phyloP scores from a whole-genome alignment of 2,797 vertebrate species.

The Micromesistius poutassou region DNA sequence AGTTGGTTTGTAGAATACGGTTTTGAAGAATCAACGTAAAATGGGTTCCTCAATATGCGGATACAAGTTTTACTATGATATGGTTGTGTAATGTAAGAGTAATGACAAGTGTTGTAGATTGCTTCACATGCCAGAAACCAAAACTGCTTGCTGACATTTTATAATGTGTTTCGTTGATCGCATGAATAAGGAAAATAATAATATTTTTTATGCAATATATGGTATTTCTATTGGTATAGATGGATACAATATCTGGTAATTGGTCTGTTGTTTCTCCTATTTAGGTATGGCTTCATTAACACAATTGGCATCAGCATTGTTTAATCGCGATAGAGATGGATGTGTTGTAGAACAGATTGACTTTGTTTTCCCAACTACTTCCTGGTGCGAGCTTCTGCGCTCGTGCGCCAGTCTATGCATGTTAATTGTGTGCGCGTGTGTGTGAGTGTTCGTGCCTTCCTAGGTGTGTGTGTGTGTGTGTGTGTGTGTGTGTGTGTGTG shows the following conservation, averaged over 20 bases:
- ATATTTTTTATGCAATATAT: not conserved
- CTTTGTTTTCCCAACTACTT: conserved; percentile 56
- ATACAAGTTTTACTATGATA: not conserved
- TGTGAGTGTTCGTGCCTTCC: conserved; percentile 22
- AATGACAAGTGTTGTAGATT: not conserved
- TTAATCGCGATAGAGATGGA: not conserved
- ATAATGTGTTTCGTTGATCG: not conserved
- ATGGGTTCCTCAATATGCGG: not conserved
- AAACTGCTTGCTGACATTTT: not conserved
- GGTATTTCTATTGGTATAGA: not conserved
- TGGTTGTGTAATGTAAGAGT: no score
- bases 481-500: conserved; percentile 34
- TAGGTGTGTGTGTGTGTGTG: conserved; percentile 27
- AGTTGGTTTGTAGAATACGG: not conserved
- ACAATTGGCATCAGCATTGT: not conserved
- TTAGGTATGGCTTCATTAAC: not conserved
- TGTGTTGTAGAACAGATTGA: conserved; percentile 33
- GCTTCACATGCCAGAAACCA: not conserved
- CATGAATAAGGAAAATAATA: not conserved
- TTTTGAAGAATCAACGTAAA: no score
- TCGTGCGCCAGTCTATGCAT: conserved; percentile 42
- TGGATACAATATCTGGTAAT: not conserved
- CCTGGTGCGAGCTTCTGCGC: conserved; percentile 54
- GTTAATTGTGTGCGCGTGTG: conserved; percentile 40
- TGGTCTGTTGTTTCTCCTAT: not conserved